phyloP scores from a whole-genome alignment of 2,888 invertebrate genomes.

The Stratiomys singularior region DNA sequence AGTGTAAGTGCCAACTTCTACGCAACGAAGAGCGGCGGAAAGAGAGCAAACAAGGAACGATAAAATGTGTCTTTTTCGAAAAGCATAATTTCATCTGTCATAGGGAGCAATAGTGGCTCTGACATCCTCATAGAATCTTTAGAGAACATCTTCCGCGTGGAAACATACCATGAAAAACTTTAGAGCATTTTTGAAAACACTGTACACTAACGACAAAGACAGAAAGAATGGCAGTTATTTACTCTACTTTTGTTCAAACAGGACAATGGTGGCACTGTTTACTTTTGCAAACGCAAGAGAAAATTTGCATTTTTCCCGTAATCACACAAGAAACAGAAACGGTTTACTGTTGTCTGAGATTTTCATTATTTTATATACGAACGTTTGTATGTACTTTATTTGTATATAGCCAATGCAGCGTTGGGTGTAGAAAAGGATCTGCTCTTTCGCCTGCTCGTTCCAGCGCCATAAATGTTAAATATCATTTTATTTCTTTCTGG shows the following conservation, averaged over 20 bases:
- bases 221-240: slow-evolving; percentile 23
- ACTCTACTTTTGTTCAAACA: slow-evolving; percentile 12
- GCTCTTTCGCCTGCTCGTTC: background rate
- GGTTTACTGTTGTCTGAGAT: slow-evolving; percentile 16
- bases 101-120: background rate
- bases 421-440: background rate
- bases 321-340: slow-evolving; percentile 25
- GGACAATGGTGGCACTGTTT: slow-evolving; percentile 27
- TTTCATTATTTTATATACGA: slow-evolving; percentile 5
- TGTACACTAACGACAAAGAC: background rate
- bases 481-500: background rate
- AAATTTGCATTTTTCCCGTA: slow-evolving; percentile 24
- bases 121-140: background rate
- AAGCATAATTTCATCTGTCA: no score
- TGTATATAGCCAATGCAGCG: background rate
- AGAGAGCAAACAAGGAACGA: background rate
- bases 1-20: background rate
- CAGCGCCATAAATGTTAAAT: background rate
- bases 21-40: background rate
- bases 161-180: background rate
- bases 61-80: background rate
- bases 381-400: no score
- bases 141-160: background rate
- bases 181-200: background rate
- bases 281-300: background rate